phyloP scores from a whole-genome alignment of 1,140 invertebrate genomes.

The Littorina saxatilis region DNA sequence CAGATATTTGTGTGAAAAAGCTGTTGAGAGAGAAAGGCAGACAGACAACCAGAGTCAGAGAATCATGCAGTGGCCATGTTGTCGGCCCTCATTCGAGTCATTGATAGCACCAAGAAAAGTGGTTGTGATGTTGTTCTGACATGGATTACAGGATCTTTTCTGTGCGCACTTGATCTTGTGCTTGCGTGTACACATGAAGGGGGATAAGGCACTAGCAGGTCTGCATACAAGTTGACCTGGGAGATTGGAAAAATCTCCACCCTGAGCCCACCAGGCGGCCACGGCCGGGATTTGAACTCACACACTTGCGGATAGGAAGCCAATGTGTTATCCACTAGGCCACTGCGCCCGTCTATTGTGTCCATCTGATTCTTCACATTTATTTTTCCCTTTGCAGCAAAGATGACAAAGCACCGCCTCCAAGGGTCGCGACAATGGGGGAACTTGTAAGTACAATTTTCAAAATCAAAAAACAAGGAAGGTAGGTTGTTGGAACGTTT shows the following conservation, averaged over 20 bases:
- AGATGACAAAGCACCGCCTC: not conserved
- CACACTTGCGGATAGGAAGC: not conserved
- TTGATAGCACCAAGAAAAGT: not conserved
- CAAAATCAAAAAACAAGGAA: no score
- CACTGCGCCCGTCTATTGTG: no score
- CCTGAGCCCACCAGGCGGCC: no score
- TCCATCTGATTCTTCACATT: not conserved
- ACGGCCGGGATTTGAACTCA: not conserved
- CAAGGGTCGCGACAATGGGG: not conserved
- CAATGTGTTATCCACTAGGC: no score
- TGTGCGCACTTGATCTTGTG: no score
- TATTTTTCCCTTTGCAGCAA: not conserved
- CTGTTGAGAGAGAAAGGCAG: not conserved
- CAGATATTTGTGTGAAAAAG: not conserved
- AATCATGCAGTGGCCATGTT: not conserved
- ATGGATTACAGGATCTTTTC: no score
- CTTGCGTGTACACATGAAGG: no score
- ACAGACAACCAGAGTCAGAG: not conserved
- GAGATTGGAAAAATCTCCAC: no score
- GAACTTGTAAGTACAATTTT: not conserved
- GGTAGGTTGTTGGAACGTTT: no score
- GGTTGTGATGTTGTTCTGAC: not conserved
- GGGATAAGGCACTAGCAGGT: no score
- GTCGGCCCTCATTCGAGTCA: not conserved
- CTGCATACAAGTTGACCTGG: no score